Conservation (phyloP, 2,888 invertebrate genomes). For the Andrena fulva region DNA sequence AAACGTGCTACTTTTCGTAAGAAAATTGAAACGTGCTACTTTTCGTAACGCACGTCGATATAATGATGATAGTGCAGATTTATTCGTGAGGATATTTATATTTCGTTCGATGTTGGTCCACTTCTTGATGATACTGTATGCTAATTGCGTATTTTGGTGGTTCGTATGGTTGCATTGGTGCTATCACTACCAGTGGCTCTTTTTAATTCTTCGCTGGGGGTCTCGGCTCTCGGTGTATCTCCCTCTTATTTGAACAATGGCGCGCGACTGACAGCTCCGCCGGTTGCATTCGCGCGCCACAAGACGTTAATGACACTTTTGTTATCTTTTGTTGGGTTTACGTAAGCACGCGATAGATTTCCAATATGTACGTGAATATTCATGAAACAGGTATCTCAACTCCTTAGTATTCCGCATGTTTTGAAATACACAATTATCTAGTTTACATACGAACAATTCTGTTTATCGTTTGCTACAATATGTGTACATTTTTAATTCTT, state of each 20-base stretch:
- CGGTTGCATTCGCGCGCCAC: not conserved
- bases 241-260: not conserved
- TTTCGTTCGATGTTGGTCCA: too few relatives aligned
- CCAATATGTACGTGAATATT: not conserved
- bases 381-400: not conserved
- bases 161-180: not conserved
- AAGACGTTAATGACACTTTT: not conserved
- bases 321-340: constrained; percentile 5
- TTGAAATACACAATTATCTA: not conserved
- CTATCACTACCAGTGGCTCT: not conserved
- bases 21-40: too few relatives aligned
- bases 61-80: too few relatives aligned
- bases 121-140: too few relatives aligned
- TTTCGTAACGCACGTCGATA: too few relatives aligned
- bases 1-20: too few relatives aligned
- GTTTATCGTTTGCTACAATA: not conserved
- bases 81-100: too few relatives aligned
- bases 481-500: not conserved
- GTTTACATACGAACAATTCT: not conserved
- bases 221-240: not conserved
- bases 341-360: not conserved
- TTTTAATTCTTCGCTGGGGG: not conserved
- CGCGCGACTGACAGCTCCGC: not conserved
- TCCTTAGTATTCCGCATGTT: not conserved
- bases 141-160: too few relatives aligned